Evolutionary conservation across 1,140 invertebrate species (phyloP).

Genomic region (Belonocnema kinseyi): DNA sequence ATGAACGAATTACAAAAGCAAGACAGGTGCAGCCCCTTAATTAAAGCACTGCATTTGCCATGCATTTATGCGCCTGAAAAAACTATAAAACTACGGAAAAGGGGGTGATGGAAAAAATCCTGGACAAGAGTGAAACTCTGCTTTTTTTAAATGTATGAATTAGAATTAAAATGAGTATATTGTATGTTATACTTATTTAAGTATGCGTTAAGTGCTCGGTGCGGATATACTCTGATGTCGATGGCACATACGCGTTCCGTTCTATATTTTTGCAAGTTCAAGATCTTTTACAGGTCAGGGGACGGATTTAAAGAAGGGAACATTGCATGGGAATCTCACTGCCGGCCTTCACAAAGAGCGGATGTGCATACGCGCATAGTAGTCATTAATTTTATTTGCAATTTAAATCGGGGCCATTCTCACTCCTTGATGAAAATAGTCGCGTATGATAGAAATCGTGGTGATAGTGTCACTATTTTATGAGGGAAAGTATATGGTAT

Average conservation of each 20-base stretch:
- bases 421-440: constrained; percentile 16
- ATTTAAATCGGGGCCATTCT: constrained; percentile 43
- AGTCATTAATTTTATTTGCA: constrained; percentile 43
- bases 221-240: constrained; percentile 28
- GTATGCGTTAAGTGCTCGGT: not conserved
- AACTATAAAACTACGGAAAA: no score
- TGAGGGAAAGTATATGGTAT: not conserved
- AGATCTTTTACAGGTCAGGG: constrained; percentile 49
- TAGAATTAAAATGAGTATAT: no score
- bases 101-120: no score
- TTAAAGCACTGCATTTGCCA: no score
- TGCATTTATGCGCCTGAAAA: no score
- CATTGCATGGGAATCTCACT: constrained; percentile 48
- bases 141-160: no score
- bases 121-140: no score
- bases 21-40: no score
- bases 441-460: not conserved
- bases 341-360: constrained; percentile 43
- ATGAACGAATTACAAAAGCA: no score
- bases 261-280: constrained; percentile 57
- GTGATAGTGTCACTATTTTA: not conserved
- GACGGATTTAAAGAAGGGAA: constrained; percentile 37
- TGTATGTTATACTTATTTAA: no score
- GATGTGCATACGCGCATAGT: constrained; percentile 42
- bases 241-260: constrained; percentile 32